Conservation (phyloP, 2,888 invertebrate species). For the Chymomyza caudatula region DNA sequence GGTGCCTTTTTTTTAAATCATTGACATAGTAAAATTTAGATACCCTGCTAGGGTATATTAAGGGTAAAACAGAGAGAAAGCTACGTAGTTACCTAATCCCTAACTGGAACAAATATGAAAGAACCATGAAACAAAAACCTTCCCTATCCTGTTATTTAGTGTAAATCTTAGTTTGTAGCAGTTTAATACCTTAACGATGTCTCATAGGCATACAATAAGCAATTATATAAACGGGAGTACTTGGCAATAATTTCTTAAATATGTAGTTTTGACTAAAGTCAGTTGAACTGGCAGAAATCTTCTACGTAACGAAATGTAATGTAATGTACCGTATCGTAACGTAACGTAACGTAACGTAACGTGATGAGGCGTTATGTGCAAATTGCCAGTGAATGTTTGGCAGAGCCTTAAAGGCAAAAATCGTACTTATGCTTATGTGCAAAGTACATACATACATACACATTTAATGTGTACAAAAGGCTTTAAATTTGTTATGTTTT, state of each 20-base stretch:
- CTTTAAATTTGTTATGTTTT: slow-evolving; percentile 77
- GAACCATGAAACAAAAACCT: slow-evolving; percentile 13
- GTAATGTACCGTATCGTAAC: too few species aligned
- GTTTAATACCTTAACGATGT: slow-evolving; percentile 20
- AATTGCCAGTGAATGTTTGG: neutral
- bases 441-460: slow-evolving; percentile 21
- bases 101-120: slow-evolving; percentile 10
- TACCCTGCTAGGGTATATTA: neutral
- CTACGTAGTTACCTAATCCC: slow-evolving; percentile 78
- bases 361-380: slow-evolving; percentile 5
- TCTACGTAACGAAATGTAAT: neutral
- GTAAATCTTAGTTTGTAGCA: slow-evolving; percentile 57
- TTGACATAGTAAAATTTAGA: too few species aligned
- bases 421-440: slow-evolving; percentile 31
- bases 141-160: slow-evolving; percentile 64
- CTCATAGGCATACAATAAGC: neutral
- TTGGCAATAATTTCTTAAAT: slow-evolving; percentile 56
- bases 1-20: too few species aligned
- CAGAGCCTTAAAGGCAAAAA: slow-evolving; percentile 29
- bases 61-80: slow-evolving; percentile 47
- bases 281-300: slow-evolving; percentile 53
- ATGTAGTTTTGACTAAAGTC: slow-evolving; percentile 24
- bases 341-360: neutral
- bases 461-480: slow-evolving; percentile 34
- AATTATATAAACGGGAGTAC: slow-evolving; percentile 8